Base-by-base conservation (phyloP, 2,888 invertebrate genomes). In the Nezara viridula region DNA sequence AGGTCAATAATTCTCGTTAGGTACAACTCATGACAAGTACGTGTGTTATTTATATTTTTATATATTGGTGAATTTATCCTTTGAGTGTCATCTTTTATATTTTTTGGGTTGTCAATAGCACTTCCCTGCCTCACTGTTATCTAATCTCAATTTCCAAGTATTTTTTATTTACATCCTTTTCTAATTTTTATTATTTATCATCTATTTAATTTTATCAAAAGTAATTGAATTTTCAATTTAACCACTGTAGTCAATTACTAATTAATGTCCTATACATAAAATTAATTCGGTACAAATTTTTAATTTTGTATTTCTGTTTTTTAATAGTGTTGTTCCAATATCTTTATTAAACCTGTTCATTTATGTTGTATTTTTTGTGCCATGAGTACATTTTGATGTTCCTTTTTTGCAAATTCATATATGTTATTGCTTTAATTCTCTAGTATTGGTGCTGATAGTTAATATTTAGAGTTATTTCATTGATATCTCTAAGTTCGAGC, bases 1-100 rank as follows among this genome's bases (percentile, higher is more conserved):
- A 88, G 89, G 89, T 89, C 89, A 89, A 89, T 89, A 89, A 89
- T n/a, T 88, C 52, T 24, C 85, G 27, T 85, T 52, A 81, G 40
- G 40, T 86, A n/a, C 44, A 40, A 86, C n/a, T 89, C 44, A 37
- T 55, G 24, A 49, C 55, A 66, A 55, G 40, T 88, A 50, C 21
- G 85, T 86, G n/a, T 16, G 24, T 81, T 81, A 44, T 47, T 81
- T 44, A 77, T 77, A 77, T 40, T 60, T 60, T 77, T 77, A 21
- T 32, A n/a, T 81, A 44, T 37, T 47, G 81, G 19, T 14, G n/a
- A 47, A n/a, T 44, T 24, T 81, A 47, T 81, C 24, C 81, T 1
- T 73, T 81, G n/a, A 47, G n/a, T 44, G 60, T 27, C 60, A 21
- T 37, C 40, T 55, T 19, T 12, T 12, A 40, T 60, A 86, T 86